Conservation (phyloP, 2,113 vertebrate genomes). For the Ariopsis seemanni region DNA sequence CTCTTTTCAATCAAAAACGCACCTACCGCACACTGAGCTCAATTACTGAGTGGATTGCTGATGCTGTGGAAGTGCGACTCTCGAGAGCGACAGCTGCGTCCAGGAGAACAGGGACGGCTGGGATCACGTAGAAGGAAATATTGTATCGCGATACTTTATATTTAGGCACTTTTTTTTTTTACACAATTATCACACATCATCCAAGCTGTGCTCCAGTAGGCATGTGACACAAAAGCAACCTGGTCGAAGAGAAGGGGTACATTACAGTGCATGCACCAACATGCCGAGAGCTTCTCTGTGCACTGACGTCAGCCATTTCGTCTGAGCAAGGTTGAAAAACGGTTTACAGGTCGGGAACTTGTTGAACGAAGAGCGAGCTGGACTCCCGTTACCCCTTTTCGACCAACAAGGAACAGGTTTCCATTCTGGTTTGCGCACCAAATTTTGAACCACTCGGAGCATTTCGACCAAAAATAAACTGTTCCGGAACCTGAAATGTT, state of each 20-base stretch:
- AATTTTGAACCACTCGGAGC: too few species aligned
- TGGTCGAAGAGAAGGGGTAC: too few species aligned
- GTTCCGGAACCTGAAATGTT: too few species aligned
- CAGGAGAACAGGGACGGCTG: background rate
- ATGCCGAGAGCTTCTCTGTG: background rate
- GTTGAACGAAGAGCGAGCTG: background rate
- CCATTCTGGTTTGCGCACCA: too few species aligned
- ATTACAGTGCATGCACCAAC: background rate
- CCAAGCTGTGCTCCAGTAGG: too few species aligned
- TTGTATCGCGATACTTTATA: too few species aligned
- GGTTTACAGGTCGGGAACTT: background rate
- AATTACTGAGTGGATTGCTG: constrained; percentile 61
- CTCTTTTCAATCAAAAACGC: background rate
- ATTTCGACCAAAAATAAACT: too few species aligned
- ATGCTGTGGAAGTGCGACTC: constrained; percentile 59
- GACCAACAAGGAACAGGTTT: too few species aligned
- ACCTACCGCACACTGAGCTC: constrained; percentile 38
- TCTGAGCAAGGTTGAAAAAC: background rate
- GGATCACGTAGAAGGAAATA: background rate
- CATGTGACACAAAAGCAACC: background rate
- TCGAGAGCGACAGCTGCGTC: constrained; percentile 2
- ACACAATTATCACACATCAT: too few species aligned
- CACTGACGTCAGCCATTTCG: background rate
- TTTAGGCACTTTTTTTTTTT: background rate
- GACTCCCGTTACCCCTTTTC: background rate